Evolutionary conservation across 2,113 vertebrate genomes (phyloP).

Genomic region (Sterna hirundo): DNA sequence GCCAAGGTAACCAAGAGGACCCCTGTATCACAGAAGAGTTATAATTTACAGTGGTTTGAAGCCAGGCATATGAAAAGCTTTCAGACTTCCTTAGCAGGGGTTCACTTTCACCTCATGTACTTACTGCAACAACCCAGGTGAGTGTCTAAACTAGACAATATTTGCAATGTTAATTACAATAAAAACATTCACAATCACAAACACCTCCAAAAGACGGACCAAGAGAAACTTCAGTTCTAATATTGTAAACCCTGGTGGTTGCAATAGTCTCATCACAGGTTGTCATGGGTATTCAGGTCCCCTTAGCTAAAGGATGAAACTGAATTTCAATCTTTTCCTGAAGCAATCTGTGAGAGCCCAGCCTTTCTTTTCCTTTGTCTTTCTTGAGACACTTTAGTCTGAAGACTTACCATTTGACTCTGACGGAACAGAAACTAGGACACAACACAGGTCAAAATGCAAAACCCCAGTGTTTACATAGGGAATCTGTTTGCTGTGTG

Average conservation of each 20-base stretch:
- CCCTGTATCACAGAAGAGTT: neutral
- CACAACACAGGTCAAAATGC: neutral
- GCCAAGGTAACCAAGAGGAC: neutral
- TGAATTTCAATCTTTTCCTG: neutral
- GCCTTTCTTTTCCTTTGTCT: neutral
- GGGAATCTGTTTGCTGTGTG: neutral
- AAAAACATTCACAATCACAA: neutral
- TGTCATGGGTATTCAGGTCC: neutral
- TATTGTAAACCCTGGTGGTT: neutral
- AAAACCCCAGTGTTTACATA: neutral
- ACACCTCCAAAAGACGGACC: neutral
- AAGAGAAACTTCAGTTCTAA: neutral
- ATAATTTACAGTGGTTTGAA: neutral
- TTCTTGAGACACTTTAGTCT: neutral
- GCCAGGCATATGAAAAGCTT: neutral
- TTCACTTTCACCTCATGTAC: neutral
- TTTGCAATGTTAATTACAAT: neutral
- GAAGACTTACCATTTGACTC: neutral
- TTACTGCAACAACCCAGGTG: neutral
- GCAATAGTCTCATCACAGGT: neutral
- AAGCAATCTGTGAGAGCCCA: neutral
- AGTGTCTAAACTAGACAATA: neutral
- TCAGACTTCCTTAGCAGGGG: neutral
- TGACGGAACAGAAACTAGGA: neutral
- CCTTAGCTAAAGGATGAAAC: neutral